Conservation (phyloP, 2,888 invertebrate genomes). For the Bimastos eiseni region DNA sequence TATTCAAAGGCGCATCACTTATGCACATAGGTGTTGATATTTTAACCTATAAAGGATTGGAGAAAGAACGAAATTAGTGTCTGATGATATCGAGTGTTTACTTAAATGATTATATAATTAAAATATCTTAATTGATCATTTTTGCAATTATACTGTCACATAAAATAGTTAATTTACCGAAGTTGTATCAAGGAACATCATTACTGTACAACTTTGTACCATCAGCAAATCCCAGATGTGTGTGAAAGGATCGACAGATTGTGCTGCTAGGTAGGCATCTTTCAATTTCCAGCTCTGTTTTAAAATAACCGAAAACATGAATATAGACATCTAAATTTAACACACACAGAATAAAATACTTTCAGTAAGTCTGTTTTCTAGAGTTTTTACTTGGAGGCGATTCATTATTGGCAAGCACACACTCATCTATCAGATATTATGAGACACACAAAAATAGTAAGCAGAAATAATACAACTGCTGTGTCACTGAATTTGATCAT, state of each 20-base stretch:
- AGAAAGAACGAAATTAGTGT: neutral
- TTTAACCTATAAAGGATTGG: too few species aligned
- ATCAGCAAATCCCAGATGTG: neutral
- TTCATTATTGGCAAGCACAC: too few species aligned
- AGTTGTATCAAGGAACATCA: neutral
- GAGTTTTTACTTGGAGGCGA: neutral
- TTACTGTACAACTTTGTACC: neutral
- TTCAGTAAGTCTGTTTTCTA: too few species aligned
- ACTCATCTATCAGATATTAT: too few species aligned
- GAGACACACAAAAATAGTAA: too few species aligned
- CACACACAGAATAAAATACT: too few species aligned
- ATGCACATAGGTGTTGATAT: too few species aligned
- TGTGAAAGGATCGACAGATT: conserved; percentile 5
- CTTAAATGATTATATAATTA: neutral
- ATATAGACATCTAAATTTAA: too few species aligned
- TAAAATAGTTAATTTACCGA: neutral
- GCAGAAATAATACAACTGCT: too few species aligned
- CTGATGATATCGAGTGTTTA: neutral
- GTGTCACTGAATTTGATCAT: too few species aligned
- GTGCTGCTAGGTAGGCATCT: neutral
- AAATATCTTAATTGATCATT: too few species aligned
- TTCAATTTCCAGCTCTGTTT: conserved; percentile 13
- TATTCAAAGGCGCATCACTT: too few species aligned
- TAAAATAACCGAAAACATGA: neutral
- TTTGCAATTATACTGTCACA: neutral